phyloP scores from a whole-genome alignment of 2,797 vertebrate species.

The Benthosema pterotum region DNA sequence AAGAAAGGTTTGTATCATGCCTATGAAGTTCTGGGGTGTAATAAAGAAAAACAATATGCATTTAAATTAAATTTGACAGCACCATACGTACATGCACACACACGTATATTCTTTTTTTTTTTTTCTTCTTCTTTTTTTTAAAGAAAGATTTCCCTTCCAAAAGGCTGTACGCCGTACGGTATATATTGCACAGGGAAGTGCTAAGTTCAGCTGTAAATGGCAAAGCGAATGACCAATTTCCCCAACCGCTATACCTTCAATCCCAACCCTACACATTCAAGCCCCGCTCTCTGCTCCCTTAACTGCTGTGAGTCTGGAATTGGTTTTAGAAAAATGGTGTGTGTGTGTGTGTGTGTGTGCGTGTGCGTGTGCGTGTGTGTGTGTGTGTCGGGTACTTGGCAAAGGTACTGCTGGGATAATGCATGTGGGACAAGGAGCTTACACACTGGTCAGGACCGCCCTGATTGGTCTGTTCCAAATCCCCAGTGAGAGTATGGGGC shows the following conservation, averaged over 20 bases:
- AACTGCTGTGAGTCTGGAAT: slow-evolving; percentile 25
- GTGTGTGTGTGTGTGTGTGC: neutral
- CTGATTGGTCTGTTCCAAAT: slow-evolving; percentile 9
- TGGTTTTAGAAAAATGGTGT: slow-evolving; percentile 28
- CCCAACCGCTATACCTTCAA: neutral
- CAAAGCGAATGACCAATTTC: slow-evolving; percentile 3
- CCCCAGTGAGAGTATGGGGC: neutral
- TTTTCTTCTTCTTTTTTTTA: too few relatives aligned
- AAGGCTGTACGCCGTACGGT: slow-evolving; percentile 10
- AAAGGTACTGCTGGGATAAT: slow-evolving; percentile 4
- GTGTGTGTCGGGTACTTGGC: neutral
- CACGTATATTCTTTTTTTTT: neutral
- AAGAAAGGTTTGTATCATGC: too few relatives aligned
- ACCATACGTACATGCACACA: neutral
- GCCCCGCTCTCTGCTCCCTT: slow-evolving; percentile 3
- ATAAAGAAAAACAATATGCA: too few relatives aligned
- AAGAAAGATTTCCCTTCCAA: slow-evolving; percentile 13
- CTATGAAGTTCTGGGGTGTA: too few relatives aligned
- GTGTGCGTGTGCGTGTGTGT: neutral
- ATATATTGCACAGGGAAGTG: neutral
- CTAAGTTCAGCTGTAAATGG: slow-evolving; percentile 16
- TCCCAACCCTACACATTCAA: neutral
- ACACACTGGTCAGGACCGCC: neutral
- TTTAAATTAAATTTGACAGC: neutral
- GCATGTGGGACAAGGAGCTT: slow-evolving; percentile 10